Conservation (phyloP, 2,113 vertebrate genomes). For the Calypte anna region DNA sequence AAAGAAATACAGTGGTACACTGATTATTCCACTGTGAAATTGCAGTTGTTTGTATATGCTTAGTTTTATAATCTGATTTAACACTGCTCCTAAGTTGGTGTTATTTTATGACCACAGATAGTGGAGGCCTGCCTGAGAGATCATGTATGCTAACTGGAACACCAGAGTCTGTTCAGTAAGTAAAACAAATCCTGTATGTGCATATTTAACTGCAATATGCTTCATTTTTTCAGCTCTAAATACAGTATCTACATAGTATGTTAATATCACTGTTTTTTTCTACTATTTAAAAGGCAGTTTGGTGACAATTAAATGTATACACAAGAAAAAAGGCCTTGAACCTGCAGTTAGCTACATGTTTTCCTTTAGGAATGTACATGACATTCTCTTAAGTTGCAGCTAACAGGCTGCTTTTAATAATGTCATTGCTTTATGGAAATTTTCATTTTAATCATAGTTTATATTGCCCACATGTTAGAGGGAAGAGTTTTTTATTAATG, state of each 20-base stretch:
- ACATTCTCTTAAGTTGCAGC: not conserved
- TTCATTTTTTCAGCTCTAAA: not conserved
- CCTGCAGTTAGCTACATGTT: not conserved
- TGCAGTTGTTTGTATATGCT: not conserved
- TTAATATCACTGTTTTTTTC: not conserved
- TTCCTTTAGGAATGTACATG: not conserved
- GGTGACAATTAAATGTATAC: not conserved
- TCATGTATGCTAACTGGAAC: constrained; percentile 94
- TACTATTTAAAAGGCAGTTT: not conserved
- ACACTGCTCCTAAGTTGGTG: not conserved
- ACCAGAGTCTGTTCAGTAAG: constrained; percentile 94
- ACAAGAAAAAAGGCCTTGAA: not conserved
- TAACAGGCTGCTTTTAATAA: not conserved
- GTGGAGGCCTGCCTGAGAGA: constrained; percentile 94
- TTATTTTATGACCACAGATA: constrained; percentile 79
- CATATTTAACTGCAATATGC: not conserved
- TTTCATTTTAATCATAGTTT: not conserved
- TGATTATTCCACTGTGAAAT: not conserved
- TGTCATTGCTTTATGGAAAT: not conserved
- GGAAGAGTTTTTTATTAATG: not conserved
- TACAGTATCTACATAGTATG: not conserved
- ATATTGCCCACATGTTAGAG: not conserved
- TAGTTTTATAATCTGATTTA: not conserved
- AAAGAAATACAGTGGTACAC: not conserved
- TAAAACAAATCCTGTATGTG: constrained; percentile 19